These are phyloP conservation scores for Dicaeum eximium DNA, from an alignment of 2,113 vertebrate genomes.

Conservation along the genomic window DNA sequence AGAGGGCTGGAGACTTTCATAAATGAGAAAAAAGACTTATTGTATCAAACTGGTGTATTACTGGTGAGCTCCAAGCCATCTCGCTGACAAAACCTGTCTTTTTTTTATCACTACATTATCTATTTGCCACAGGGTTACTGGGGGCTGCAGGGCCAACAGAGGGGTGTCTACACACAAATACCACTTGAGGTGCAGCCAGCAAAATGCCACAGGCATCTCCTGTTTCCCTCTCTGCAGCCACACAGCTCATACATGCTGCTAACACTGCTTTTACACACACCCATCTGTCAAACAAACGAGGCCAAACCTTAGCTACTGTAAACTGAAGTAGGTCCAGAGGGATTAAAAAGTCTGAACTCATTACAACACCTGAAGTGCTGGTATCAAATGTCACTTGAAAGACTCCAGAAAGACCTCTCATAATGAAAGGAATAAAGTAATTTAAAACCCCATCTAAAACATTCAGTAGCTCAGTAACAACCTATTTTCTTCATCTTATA, in stretches of 20 bases:
- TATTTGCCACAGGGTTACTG: background rate
- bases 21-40: background rate
- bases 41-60: background rate
- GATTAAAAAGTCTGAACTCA: background rate
- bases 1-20: background rate
- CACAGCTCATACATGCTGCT: background rate
- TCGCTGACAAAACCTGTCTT: background rate
- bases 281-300: background rate
- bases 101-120: background rate
- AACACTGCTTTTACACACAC: background rate
- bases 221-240: background rate
- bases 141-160: background rate
- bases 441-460: background rate
- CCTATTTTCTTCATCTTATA: background rate
- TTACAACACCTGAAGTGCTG: background rate
- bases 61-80: background rate
- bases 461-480: background rate
- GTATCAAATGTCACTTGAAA: background rate
- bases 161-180: background rate
- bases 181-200: background rate
- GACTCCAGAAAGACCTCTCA: background rate
- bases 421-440: background rate
- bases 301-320: background rate
- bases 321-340: background rate
- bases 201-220: background rate